Conservation (phyloP, 2,888 invertebrate genomes). For the Autographa pulchrina region DNA sequence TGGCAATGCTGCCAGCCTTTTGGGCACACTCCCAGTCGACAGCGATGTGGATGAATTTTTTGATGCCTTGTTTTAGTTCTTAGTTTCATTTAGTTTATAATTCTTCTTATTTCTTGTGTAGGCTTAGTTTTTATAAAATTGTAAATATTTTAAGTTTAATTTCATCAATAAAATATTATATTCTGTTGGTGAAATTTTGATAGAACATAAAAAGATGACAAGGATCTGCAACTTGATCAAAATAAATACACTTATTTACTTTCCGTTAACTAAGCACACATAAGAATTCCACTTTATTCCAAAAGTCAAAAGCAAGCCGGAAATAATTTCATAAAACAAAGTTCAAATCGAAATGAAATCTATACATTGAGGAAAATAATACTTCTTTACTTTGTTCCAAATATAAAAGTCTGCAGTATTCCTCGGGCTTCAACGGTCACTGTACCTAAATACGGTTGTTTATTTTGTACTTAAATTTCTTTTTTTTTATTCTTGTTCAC, state of each 20-base stretch:
- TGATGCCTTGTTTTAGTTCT: too few species aligned
- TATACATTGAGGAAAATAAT: conserved; percentile 18
- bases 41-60: too few species aligned
- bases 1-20: too few species aligned
- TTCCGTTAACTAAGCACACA: background rate
- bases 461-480: background rate
- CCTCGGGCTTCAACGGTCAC: background rate
- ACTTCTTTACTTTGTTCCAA: conserved; percentile 27
- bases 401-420: background rate
- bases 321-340: conserved; percentile 28
- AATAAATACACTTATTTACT: background rate
- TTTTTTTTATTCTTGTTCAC: background rate
- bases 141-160: too few species aligned
- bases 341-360: conserved; percentile 18
- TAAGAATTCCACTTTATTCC: conserved; percentile 14
- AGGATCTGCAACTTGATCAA: background rate
- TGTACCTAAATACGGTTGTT: background rate
- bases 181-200: too few species aligned
- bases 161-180: too few species aligned
- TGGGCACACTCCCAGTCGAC: too few species aligned
- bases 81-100: too few species aligned
- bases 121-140: too few species aligned
- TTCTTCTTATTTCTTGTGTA: too few species aligned
- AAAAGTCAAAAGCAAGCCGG: conserved; percentile 7
- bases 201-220: background rate